Base-by-base conservation (phyloP, 2,113 vertebrate species). In the Geococcyx californianus region DNA sequence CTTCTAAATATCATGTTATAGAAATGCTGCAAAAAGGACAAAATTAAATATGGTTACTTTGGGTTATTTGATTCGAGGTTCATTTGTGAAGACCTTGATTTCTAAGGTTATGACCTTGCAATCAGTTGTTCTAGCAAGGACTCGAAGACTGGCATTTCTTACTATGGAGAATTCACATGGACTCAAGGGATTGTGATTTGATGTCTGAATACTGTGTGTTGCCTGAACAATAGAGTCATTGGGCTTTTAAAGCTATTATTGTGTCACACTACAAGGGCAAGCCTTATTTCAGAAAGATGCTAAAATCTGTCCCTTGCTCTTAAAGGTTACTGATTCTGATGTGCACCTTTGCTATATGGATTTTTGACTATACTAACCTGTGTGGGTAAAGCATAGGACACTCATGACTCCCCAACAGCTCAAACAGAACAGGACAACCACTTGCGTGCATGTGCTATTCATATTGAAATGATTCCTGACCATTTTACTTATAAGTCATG, bases 81-180 rank as follows among this genome's bases (percentile, higher is more conserved):
- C 4, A 5, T 92, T 93, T 94, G 73, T n/a, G 72, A 87, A 88
- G 81, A 95, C 86, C 90, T 93, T 85, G 80, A 82, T 95, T 92
- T 96, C 70, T 75, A 84, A 87, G 84, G 45, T n/a, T 81, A 49
- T 84, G 84, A 92, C 90, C 85, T 87, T 91, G 67, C 58, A 89
- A 84, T 83, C 91, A 58, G 49, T 75, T 94, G 40, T 25, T 84
- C 56, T 73, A 60, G 21, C 16, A 92, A 72, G 16, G 13, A 69
- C 54, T 49, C n/a, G 38, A 4, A 63, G 66, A 31, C n/a, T 73
- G 45, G 23, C 33, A 56, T 89, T 89, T 94, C 73, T 34, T 78
- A 42, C 38, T 42, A n/a, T 12, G n/a, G 56, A 87, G 44, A 62
- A 87, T 72, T 84, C 62, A 66, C 36, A 49, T 51, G 36, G 36